Percentiles rank a stretch among this genome's conserved stretches.
Evolutionary conservation across 1,140 invertebrate genomes (phyloP).

Genomic region (Cepaea nemoralis): DNA sequence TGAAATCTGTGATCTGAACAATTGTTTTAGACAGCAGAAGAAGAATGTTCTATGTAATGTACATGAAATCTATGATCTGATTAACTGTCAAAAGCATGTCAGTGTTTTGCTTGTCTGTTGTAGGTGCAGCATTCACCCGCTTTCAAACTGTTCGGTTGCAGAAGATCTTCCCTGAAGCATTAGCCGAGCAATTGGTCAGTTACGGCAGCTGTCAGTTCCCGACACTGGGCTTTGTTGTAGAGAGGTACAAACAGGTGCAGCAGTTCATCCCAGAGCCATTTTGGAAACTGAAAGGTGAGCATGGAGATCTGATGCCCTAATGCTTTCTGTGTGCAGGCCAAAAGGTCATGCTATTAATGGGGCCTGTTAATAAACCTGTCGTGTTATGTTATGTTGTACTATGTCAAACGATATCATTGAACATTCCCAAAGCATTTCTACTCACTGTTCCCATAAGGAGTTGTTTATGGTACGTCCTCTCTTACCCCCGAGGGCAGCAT

Average conservation of each 20-base stretch:
- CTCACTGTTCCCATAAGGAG: no score
- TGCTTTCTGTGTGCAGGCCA: no score
- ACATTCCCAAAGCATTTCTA: neutral
- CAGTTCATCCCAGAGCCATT: constrained; percentile 97
- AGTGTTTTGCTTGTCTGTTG: constrained; percentile 1
- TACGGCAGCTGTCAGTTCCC: constrained; percentile 99
- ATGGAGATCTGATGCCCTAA: neutral
- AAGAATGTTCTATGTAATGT: no score
- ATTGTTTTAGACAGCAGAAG: no score
- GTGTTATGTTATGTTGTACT: no score
- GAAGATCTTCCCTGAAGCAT: constrained; percentile 84
- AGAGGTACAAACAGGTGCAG: constrained; percentile 97
- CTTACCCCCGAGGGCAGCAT: no score
- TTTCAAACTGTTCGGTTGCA: constrained; percentile 94
- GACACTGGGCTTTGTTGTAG: constrained; percentile 98
- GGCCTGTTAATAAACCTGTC: no score
- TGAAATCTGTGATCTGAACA: no score
- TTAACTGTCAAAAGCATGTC: no score
- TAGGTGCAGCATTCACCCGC: constrained; percentile 97
- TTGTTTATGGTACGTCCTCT: no score
- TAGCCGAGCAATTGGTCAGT: constrained; percentile 86
- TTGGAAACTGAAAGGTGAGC: constrained; percentile 92
- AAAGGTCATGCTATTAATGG: no score
- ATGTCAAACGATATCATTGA: neutral
- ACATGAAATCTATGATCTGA: no score